Percentiles rank a stretch among this genome's conserved stretches.
phyloP scores from a whole-genome alignment of 2,113 vertebrate species.

The Myiagra hebetior region DNA sequence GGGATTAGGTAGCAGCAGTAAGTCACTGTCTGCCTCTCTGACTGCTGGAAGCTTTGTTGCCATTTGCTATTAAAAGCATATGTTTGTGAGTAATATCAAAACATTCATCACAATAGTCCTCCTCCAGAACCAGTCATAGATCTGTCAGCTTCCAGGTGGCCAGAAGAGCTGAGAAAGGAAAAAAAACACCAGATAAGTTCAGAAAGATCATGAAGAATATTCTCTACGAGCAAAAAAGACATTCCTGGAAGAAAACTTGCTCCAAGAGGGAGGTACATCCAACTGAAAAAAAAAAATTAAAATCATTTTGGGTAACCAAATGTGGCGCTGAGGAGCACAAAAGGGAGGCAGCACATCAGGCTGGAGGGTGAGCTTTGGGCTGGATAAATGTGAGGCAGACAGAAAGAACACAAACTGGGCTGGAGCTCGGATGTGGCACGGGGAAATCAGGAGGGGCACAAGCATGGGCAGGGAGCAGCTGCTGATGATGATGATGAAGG shows the following conservation, averaged over 20 bases:
- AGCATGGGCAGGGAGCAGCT: neutral
- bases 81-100: neutral
- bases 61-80: conserved; percentile 43
- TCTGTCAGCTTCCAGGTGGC: neutral
- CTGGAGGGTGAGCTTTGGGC: neutral
- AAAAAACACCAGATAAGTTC: neutral
- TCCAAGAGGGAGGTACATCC: neutral
- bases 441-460: neutral
- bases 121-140: neutral
- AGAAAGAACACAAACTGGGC: neutral
- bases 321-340: neutral
- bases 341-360: neutral
- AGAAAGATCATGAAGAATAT: neutral
- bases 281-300: neutral
- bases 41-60: neutral
- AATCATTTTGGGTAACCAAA: neutral
- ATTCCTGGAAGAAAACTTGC: neutral
- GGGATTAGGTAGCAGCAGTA: neutral
- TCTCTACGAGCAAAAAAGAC: neutral
- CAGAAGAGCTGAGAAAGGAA: neutral
- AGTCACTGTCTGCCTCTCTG: neutral
- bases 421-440: neutral
- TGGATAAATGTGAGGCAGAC: neutral
- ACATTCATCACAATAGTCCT: neutral
- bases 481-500: neutral